phyloP scores from a whole-genome alignment of 2,888 invertebrate species.

The Cyaniris semiargus region DNA sequence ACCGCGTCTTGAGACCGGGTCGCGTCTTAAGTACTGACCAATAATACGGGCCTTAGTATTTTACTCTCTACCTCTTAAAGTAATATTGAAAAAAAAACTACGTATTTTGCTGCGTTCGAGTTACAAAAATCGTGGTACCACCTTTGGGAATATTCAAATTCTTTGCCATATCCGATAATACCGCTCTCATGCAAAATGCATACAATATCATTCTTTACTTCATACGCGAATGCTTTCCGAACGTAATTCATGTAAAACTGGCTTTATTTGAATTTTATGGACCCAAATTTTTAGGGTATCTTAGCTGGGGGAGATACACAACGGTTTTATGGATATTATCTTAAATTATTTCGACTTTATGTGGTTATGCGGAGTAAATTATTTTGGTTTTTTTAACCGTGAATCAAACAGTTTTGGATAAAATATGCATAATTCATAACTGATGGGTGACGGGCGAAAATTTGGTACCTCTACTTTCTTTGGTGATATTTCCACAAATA shows the following conservation, averaged over 20 bases:
- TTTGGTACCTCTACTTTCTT: too few species aligned
- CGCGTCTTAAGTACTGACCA: too few species aligned
- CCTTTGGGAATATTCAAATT: conserved; percentile 72
- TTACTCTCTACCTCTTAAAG: not conserved
- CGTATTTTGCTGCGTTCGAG: conserved; percentile 33
- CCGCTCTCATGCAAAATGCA: conserved; percentile 77
- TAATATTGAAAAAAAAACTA: not conserved
- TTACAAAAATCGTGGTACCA: conserved; percentile 45
- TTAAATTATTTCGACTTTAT: conserved; percentile 12
- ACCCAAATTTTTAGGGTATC: conserved; percentile 60
- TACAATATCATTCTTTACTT: conserved; percentile 78
- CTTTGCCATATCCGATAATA: conserved; percentile 75
- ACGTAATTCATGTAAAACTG: conserved; percentile 76
- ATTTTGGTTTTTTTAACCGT: conserved; percentile 13
- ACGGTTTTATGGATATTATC: conserved; percentile 42
- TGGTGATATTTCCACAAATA: too few species aligned
- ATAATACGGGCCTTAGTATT: too few species aligned
- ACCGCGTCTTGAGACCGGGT: too few species aligned
- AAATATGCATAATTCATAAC: not conserved
- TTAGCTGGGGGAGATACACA: conserved; percentile 39
- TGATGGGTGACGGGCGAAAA: too few species aligned
- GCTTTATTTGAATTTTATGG: conserved; percentile 75
- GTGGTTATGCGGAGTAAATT: not conserved
- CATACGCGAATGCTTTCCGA: conserved; percentile 66
- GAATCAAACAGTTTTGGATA: not conserved